phyloP scores from a whole-genome alignment of 2,888 invertebrate species.

The Notodonta ziczac region DNA sequence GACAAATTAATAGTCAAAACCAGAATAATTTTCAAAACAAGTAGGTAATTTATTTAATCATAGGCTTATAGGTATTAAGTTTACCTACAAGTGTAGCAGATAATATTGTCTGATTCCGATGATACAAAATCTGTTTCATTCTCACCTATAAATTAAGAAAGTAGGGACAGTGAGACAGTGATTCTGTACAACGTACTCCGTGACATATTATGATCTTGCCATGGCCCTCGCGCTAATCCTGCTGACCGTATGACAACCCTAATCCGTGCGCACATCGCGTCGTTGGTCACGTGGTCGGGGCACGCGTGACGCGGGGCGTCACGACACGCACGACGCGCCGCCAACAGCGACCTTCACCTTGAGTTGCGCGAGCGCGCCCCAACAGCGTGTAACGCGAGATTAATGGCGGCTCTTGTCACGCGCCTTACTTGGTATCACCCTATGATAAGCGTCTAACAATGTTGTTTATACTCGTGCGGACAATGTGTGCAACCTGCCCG shows the following conservation, averaged over 20 bases:
- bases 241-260: not conserved
- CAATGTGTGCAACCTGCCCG: not conserved
- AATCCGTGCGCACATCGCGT: constrained; percentile 5
- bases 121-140: too few species aligned
- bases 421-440: constrained; percentile 50
- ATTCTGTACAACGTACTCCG: too few species aligned
- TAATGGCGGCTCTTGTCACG: constrained; percentile 68
- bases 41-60: too few species aligned
- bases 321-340: constrained; percentile 32
- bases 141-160: too few species aligned
- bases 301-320: constrained; percentile 40
- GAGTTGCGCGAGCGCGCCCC: constrained; percentile 55
- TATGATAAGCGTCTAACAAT: constrained; percentile 38
- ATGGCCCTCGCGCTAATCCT: too few species aligned
- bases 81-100: too few species aligned
- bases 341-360: constrained; percentile 46
- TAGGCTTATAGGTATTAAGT: too few species aligned
- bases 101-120: too few species aligned
- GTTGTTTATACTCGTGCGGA: constrained; percentile 24
- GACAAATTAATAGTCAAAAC: too few species aligned
- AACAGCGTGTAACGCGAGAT: constrained; percentile 56
- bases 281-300: constrained; percentile 42
- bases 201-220: too few species aligned
- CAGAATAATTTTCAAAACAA: too few species aligned
- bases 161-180: too few species aligned